Evolutionary conservation across 2,888 invertebrate genomes (phyloP), one percentile per base, ranked within the genome.

Genomic region (Nemurella pictetii): DNA sequence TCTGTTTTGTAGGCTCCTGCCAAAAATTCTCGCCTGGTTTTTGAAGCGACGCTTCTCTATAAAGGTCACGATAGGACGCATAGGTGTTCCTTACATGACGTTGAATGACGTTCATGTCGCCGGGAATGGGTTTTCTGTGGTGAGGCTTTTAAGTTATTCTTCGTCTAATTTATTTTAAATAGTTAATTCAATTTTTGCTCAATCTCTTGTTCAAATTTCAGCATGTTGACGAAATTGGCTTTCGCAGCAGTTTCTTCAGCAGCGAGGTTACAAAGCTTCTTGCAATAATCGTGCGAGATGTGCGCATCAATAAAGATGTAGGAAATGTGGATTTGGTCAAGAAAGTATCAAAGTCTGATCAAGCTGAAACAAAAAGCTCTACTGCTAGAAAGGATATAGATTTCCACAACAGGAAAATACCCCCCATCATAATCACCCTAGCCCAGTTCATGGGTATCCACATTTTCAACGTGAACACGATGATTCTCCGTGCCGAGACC

Each of bases 401-500:
- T 82, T 88, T 89, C 84, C 88, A 88, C 78, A 86, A 89, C 88
- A 94, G 93, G 87, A 95, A 95, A 89, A 92, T 96, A 86, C 96
- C 96, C 1, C 94, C 95, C 0, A 94, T 95, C 88, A 94, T 96
- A 86, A 95, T 95, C 85, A 95, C 95, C 88, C 95, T 96, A 92
- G 96, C 96, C 74, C 90, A 97, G 95, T 97, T 97, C 89, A 96
- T 96, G 94, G 96, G 96, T 15, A 93, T 97, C 27, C 96, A 96
- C 89, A 93, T 97, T 84, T 95, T 95, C 89, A 95, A 96, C 88
- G 92, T 95, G 87, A 94, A 93, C 5, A 92, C 93, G 36, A 92
- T 93, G 89, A 91, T 94, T 85, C 91, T 95, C 89, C 89, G 94
- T 89, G 91, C 93, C 88, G 92, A 93, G 85, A 93, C 93, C 81